phyloP scores from a whole-genome alignment of 2,113 vertebrate genomes.

The Eupsittula cactorum region DNA sequence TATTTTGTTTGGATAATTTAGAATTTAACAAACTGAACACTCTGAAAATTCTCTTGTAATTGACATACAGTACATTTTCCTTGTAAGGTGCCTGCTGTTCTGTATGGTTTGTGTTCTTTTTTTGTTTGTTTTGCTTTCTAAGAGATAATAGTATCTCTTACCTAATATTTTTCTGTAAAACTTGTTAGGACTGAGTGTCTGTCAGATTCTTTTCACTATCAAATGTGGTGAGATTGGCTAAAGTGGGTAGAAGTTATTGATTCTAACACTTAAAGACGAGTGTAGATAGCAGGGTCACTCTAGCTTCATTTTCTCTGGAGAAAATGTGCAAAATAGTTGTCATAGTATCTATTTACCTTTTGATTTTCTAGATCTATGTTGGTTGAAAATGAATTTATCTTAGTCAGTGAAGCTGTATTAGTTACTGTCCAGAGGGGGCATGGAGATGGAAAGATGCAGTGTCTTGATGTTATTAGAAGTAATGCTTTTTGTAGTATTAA shows the following conservation, averaged over 20 bases:
- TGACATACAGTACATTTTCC: background rate
- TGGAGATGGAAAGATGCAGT: background rate
- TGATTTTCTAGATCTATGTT: background rate
- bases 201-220: background rate
- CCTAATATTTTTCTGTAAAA: background rate
- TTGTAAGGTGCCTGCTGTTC: background rate
- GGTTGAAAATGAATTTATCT: background rate
- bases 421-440: background rate
- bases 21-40: background rate
- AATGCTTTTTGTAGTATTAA: background rate
- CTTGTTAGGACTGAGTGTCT: background rate
- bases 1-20: background rate
- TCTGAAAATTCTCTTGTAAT: background rate
- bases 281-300: background rate
- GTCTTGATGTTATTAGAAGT: background rate
- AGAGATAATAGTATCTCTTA: background rate
- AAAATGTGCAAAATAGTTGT: background rate
- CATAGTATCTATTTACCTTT: background rate
- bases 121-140: background rate
- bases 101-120: background rate
- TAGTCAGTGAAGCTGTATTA: background rate
- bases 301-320: background rate
- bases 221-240: background rate
- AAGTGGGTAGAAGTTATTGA: background rate
- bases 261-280: background rate